Base-by-base conservation (phyloP, 1,140 invertebrate species). In the Octopus bimaculoides region DNA sequence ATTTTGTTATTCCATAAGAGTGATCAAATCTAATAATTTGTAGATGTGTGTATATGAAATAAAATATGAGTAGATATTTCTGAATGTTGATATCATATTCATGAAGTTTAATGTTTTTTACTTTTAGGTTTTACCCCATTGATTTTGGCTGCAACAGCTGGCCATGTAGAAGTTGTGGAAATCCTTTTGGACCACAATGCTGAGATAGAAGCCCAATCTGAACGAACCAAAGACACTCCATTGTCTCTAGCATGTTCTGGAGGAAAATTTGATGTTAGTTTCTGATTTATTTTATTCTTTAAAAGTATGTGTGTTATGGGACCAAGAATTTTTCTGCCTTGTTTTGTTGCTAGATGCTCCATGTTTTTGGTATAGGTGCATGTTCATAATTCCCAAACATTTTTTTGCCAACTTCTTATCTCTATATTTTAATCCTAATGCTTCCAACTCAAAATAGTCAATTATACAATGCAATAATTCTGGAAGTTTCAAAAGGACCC, bases 171-270 rank as follows among this genome's bases (percentile, higher is more conserved):
- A 91, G 92, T 94, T 7, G 97, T 99, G 0, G 97, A 99, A 85
- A 95, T 97, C 82, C 91, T 99, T 9, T 90, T 99, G 55, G 97
- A 97, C 89, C 93, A 97, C 89, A 94, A 94, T 80, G 97, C 97
- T 10, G 96, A 99, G 85, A 95, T 99, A 85, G 98, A 99, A 89
- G 98, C 98, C 14, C 97, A 99, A 90, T 98, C 97, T 0, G 98
- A 99, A 91, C 92, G 98, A 84, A 99, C 98, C 20, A 99, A 99
- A 91, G 98, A 99, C 89, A 99, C 98, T 2, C 97, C 98, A 10
- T 90, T 99, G 10, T 99, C 98, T 75, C 91, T 99, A 41, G 98
- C 98, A 4, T 99, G 98, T 91, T 98, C 96, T 74, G 97, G 97
- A 77, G 98, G 98, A 7, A 93, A 97, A 86, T 98, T 97, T 88